Evolutionary conservation across 2,113 vertebrate genomes (phyloP).

Genomic region (Dinomys branickii): DNA sequence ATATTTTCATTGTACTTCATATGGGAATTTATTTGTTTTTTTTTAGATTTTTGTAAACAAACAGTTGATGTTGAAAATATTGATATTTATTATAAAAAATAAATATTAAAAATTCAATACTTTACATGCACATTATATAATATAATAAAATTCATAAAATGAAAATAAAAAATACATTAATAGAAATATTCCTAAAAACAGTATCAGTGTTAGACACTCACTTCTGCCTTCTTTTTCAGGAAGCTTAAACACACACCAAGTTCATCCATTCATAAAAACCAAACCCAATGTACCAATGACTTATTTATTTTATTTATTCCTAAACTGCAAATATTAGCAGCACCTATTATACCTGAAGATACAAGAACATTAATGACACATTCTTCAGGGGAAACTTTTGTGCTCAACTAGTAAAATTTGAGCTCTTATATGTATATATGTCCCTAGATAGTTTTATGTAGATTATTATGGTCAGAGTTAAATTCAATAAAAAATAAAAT

Average conservation of each 20-base stretch:
- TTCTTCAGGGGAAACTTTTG: background rate
- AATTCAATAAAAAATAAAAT: too few species aligned
- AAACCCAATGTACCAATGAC: conserved; percentile 47
- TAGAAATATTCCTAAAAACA: background rate
- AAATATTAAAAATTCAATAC: background rate
- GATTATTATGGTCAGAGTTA: too few species aligned
- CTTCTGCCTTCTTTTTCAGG: background rate
- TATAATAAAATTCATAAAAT: background rate
- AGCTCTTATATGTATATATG: background rate
- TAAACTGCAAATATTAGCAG: conserved; percentile 65
- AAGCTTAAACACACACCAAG: background rate
- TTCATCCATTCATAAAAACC: background rate
- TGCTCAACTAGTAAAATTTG: background rate
- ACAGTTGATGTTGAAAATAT: background rate
- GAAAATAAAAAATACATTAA: background rate
- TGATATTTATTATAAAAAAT: background rate
- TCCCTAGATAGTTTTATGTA: background rate
- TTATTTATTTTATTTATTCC: conserved; percentile 48
- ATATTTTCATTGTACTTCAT: background rate
- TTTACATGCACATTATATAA: background rate
- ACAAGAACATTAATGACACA: conserved; percentile 74
- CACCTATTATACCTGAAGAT: background rate
- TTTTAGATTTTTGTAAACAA: background rate
- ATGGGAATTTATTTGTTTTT: background rate
- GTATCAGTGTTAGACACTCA: background rate